Evolutionary conservation across 2,797 vertebrate species (phyloP).

Genomic region (Aeoliscus strigatus): DNA sequence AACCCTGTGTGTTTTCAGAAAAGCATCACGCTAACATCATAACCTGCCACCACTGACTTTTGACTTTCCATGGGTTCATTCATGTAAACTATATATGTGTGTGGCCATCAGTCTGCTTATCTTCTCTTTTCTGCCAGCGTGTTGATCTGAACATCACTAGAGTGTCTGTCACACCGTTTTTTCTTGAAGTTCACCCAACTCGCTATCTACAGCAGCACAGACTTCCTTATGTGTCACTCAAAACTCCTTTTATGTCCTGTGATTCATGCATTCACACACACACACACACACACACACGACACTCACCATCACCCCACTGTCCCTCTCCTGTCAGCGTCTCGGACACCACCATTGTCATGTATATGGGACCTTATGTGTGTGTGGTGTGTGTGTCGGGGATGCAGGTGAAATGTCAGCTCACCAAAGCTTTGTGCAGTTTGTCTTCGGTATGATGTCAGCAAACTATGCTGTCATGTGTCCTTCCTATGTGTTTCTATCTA

Average conservation of each 20-base stretch:
- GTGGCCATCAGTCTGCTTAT: conserved; percentile 33
- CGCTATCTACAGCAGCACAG: conserved; percentile 60
- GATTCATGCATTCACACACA: conserved; percentile 20
- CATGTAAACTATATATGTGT: conserved; percentile 20
- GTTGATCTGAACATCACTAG: conserved; percentile 55
- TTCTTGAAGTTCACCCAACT: conserved; percentile 50
- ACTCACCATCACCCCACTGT: conserved; percentile 12
- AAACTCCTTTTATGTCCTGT: conserved; percentile 55
- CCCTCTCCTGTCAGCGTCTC: conserved; percentile 32
- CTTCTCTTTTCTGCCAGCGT: conserved; percentile 36
- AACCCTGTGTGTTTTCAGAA: not conserved
- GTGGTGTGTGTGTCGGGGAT: conserved; percentile 11
- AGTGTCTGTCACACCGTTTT: conserved; percentile 48
- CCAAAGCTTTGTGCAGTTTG: conserved; percentile 19
- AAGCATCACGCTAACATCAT: conserved; percentile 1
- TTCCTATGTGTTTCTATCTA: no score
- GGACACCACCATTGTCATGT: conserved; percentile 55
- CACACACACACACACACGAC: conserved; percentile 18
- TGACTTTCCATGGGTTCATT: conserved; percentile 17
- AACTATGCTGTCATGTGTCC: no score
- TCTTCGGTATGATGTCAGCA: no score
- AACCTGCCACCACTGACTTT: conserved; percentile 2
- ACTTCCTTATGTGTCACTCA: conserved; percentile 54
- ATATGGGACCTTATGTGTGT: conserved; percentile 42
- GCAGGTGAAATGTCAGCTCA: conserved; percentile 51